A percentile compares a stretch with the other conserved stretches of the same genome.
Conservation (phyloP, 2,797 vertebrate genomes). For the Choloepus didactylus region DNA sequence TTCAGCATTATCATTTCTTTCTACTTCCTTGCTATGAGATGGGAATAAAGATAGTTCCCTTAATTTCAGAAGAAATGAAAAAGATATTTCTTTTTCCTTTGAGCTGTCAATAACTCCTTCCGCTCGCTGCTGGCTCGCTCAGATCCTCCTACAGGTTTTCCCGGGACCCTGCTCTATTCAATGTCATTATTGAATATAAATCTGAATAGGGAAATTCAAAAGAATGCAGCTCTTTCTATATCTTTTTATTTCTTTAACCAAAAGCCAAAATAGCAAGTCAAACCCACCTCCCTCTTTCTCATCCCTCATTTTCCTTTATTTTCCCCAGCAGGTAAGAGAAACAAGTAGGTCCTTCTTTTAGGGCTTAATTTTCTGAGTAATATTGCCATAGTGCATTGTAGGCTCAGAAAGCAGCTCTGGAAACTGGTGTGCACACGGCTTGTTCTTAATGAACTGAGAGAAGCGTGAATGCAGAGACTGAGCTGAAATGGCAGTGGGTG, state of each 20-base stretch:
- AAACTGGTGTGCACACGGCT: background rate
- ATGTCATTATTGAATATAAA: background rate
- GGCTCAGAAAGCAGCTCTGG: background rate
- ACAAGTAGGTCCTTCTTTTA: background rate
- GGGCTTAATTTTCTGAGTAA: background rate
- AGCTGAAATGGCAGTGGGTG: background rate
- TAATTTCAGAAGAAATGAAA: conserved; percentile 69
- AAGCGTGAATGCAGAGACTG: fast-evolving
- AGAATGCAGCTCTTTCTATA: background rate
- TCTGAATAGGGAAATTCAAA: background rate
- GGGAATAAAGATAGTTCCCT: conserved; percentile 54
- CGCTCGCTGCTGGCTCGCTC: background rate
- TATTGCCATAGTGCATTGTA: background rate
- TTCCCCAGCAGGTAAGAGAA: background rate
- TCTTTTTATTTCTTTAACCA: background rate
- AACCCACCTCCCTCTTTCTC: background rate
- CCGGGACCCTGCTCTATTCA: background rate
- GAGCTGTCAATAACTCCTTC: background rate
- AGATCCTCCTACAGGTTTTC: background rate
- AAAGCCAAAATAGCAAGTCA: background rate
- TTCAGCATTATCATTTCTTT: background rate
- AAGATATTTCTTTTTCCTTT: background rate
- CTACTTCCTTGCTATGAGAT: conserved; percentile 34
- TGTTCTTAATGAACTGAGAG: background rate
- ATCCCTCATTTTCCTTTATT: background rate